phyloP scores from a whole-genome alignment of 2,113 vertebrate species.

The Spea bombifrons region DNA sequence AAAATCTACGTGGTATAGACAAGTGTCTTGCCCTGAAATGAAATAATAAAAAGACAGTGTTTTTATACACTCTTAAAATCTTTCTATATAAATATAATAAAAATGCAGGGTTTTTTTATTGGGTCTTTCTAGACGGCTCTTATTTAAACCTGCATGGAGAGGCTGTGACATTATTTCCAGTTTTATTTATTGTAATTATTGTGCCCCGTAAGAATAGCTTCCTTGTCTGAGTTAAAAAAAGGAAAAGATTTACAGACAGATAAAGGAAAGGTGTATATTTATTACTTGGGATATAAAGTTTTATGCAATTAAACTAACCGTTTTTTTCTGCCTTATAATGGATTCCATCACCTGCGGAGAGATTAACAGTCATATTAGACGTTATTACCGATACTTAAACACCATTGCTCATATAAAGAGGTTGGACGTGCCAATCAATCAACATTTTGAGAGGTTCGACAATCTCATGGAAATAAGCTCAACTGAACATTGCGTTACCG shows the following conservation, averaged over 20 bases:
- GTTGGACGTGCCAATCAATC: conserved; percentile 22
- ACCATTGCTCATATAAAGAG: conserved; percentile 15
- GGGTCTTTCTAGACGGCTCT: too few relatives aligned
- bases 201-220: conserved; percentile 11
- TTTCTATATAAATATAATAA: too few relatives aligned
- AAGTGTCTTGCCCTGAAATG: too few relatives aligned
- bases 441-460: neutral
- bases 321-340: conserved; percentile 12
- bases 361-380: conserved; percentile 20
- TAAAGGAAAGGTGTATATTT: conserved; percentile 26
- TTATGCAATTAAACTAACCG: conserved; percentile 26
- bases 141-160: too few relatives aligned
- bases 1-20: too few relatives aligned
- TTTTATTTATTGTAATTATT: conserved; percentile 28
- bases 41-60: too few relatives aligned
- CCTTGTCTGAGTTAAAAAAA: neutral
- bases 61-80: too few relatives aligned
- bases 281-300: conserved; percentile 2
- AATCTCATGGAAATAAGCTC: conserved; percentile 20
- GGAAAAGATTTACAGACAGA: conserved; percentile 6
- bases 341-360: conserved; percentile 27
- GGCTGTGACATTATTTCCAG: conserved; percentile 1
- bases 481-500: conserved; percentile 15
- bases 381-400: conserved; percentile 22
- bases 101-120: too few relatives aligned